Evolutionary conservation across 2,113 vertebrate genomes (phyloP).

Genomic region (Onychostruthus taczanowskii): DNA sequence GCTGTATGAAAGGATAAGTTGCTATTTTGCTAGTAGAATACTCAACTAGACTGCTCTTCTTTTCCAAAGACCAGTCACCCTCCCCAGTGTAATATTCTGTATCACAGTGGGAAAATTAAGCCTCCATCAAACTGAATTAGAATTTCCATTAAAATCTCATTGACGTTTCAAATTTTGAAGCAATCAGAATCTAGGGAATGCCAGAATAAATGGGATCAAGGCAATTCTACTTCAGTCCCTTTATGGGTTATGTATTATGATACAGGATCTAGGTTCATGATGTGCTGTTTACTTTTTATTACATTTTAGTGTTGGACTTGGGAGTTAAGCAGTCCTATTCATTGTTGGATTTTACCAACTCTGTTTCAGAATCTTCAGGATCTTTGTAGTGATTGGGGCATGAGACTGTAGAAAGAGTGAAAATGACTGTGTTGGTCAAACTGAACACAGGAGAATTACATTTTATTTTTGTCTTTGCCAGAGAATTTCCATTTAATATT

Average conservation of each 20-base stretch:
- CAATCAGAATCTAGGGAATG: not conserved
- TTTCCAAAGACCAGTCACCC: not conserved
- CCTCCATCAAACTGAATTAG: not conserved
- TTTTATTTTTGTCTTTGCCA: not conserved
- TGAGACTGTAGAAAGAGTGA: not conserved
- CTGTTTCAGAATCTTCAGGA: not conserved
- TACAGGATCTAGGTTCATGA: not conserved
- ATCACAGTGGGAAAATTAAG: not conserved
- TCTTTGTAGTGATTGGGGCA: not conserved
- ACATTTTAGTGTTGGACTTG: not conserved
- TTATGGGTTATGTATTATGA: not conserved
- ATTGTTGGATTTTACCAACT: not conserved
- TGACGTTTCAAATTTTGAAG: not conserved
- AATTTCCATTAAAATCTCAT: not conserved
- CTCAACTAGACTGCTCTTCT: not conserved
- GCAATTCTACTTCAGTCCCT: not conserved
- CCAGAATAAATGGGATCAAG: not conserved
- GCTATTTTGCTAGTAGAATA: not conserved
- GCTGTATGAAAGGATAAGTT: not conserved
- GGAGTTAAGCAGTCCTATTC: not conserved
- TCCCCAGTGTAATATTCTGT: not conserved
- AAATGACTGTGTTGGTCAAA: not conserved
- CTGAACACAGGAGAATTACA: not conserved
- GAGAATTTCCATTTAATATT: not conserved
- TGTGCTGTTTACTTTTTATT: not conserved